Evolutionary conservation across 1,140 invertebrate genomes (phyloP), one percentile per base, ranked within the genome.

Genomic region (Marisa cornuarietis): DNA sequence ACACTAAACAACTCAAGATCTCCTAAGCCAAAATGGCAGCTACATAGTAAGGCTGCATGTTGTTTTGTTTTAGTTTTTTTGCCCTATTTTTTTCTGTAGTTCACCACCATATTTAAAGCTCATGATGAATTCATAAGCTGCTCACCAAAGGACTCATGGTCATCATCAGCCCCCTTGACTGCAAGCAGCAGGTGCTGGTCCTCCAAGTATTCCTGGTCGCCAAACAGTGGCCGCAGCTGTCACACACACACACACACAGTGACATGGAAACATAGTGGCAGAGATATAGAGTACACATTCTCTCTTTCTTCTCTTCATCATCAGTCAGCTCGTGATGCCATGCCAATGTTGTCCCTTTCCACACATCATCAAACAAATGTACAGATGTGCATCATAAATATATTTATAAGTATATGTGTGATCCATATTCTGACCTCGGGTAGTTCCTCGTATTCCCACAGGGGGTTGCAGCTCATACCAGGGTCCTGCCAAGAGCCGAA

Each of bases 171-270:
- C 18, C 88, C 85, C 52, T 86, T 84, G 4, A 91, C 88, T 73
- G 89, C 87, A 24, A 91, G 82, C 52, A 91, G 80, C n/a, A 91
- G 83, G 81, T 91, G 90, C 80, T 90, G 90, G 69, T 90, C 89
- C 68, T 90, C 88, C 16, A 91, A 80, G 73, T 85, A 90, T 42
- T 88, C 87, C 16, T 81, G 80, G 76, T 90, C 88, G 61, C 86
- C 85, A 84, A 91, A 88, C 75, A 90, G 81, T 24, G 90, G 90
- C 20, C 84, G 82, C 79, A 91, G 76, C 89, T 90, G 76, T 26
- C 86, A 79, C 71, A 74, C 18, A 49, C 13, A 52, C 14, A 18
- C 10, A 62, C 16, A 22, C 14, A 13, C 20, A 72, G 1, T 71
- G 2, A 4, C 8, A 54, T 31, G 52, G 26, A 14, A 22, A 22